Base-by-base conservation (phyloP, 2,113 vertebrate species). In the Puffinus mauretanicus region DNA sequence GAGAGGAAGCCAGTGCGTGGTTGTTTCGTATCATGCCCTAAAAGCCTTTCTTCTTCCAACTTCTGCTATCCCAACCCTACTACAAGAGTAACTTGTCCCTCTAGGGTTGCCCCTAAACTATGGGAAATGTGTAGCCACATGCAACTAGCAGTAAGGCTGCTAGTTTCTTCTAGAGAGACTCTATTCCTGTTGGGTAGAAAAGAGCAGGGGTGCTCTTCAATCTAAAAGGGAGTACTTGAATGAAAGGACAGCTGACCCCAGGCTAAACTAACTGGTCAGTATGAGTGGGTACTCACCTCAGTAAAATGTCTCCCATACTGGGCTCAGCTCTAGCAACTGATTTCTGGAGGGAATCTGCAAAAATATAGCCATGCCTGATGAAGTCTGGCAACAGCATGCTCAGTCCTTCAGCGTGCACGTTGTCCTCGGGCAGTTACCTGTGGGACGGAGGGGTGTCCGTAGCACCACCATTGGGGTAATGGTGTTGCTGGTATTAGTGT, bases 401-500 rank as follows among this genome's bases (percentile, higher is more conserved):
- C 36, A 54, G 49, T 38, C 32, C 40, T 38, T 77, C 76, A 57
- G 14, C 46, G 52, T 10, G 11, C 6, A 11, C 1, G 0, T 22
- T 69, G 27, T 55, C 51, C 60, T 61, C 0, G 0, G 7, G 30
- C 27, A 73, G 29, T 13, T 21, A 44, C 15, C 8, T 32, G 1
- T 4, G 21, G 42, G 16, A 66, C 8, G 8, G 12, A 21, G 4
- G 2, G 13, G 5, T 64, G 21, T 65, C 30, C 1, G 0, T 25
- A 44, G 54, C 19, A 30, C 51, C 8, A 13, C 46, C 46, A 46
- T 46, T 46, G 46, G 46, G 46, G 46, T 46, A 46, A 0, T 16
- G 14, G 10, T 77, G 20, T 44, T 86, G 20, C 46, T 60, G 16
- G 6, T n/a, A 7, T 54, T 80, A 55, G 10, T 46, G 25, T 62